Base-by-base conservation (phyloP, 2,797 vertebrate genomes). In the Gambelia wislizenii region DNA sequence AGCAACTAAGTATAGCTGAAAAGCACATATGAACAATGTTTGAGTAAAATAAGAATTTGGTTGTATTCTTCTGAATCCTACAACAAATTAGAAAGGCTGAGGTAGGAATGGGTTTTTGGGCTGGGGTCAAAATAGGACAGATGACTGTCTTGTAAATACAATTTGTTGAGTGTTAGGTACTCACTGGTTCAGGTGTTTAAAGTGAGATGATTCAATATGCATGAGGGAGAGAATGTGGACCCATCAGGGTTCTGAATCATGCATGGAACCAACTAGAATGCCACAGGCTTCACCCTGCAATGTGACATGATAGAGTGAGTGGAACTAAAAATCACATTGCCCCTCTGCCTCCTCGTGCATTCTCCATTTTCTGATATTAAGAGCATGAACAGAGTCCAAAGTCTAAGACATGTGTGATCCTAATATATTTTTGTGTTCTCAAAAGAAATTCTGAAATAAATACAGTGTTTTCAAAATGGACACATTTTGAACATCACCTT, bases 401-500 rank as follows among this genome's bases (percentile, higher is more conserved):
- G n/a, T n/a, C 0, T 86, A 79, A 85, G 10, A 3, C 49, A 47
- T 77, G 56, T 67, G 81, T 79, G 77, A 16, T 87, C 56, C 80
- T 42, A 56, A 59, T n/a, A 42, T 9, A 85, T 52, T 56, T 54
- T 84, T 69, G 22, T 83, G 33, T 56, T 13, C 25, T 83, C 18
- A 44, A 54, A 72, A 49, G 18, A 20, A 2, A 39, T 54, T 16
- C 4, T 85, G 72, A 84, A 12, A 70, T n/a, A 86, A 92, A 88
- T 69, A 56, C 1, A n/a, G 36, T n/a, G 42, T 64, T 64, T 86
- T 0, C 30, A 44, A 4, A 3, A 76, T 91, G 85, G 82, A 92
- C 54, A 92, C 89, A 1, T 76, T 27, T 12, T 76, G 67, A 69
- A 52, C 87, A n/a, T n/a, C n/a, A n/a, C n/a, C n/a, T n/a, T n/a